Conservation (phyloP, 2,113 vertebrate species). For the Tachuris rubrigastra region DNA sequence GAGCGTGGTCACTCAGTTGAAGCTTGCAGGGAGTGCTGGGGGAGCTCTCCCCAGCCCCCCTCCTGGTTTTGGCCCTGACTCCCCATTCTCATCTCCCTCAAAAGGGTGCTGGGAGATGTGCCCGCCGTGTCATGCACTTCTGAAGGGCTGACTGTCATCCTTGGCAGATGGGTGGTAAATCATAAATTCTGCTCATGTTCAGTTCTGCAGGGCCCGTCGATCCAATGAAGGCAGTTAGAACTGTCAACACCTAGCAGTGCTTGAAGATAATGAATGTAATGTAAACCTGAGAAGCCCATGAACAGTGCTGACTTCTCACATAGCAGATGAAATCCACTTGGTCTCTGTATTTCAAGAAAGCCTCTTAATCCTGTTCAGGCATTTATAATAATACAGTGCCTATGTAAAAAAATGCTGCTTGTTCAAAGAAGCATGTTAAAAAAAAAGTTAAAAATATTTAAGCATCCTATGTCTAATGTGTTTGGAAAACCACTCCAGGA, state of each 20-base stretch:
- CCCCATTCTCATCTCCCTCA: not conserved
- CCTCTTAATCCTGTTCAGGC: not conserved
- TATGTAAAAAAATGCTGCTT: not conserved
- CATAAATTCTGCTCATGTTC: not conserved
- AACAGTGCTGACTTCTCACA: not conserved
- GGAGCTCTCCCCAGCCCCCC: not conserved
- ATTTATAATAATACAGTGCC: not conserved
- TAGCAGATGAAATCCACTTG: not conserved
- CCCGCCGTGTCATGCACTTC: accelerated
- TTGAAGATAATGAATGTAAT: constrained; percentile 38
- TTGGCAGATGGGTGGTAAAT: constrained; percentile 14
- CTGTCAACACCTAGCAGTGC: constrained; percentile 41
- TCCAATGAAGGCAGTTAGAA: constrained; percentile 45
- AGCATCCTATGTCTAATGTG: not conserved
- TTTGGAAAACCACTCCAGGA: not conserved
- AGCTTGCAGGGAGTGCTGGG: not conserved
- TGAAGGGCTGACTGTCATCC: not conserved
- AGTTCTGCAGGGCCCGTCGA: not conserved
- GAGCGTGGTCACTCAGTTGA: not conserved
- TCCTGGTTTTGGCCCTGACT: not conserved
- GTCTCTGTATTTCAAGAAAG: not conserved
- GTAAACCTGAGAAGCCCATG: not conserved
- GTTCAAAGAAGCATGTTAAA: not conserved
- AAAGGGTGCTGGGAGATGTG: not conserved
- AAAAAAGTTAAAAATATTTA: constrained; percentile 1